Evolutionary conservation across 2,113 vertebrate genomes (phyloP).

Genomic region (Rhynchomys soricoides): DNA sequence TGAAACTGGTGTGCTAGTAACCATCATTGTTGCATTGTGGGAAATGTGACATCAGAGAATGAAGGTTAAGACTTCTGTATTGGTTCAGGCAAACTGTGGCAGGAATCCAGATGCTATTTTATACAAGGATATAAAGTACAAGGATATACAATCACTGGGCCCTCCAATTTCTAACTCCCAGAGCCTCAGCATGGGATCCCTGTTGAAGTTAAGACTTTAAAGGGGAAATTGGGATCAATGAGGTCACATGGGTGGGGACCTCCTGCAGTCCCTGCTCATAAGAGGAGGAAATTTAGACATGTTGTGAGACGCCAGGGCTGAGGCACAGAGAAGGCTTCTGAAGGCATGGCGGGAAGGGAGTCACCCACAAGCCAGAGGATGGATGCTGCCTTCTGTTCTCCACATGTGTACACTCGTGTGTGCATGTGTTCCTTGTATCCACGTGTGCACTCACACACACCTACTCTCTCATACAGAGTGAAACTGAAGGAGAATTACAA

Average conservation of each 20-base stretch:
- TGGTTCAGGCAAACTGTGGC: neutral
- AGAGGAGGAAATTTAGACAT: neutral
- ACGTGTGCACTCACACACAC: neutral
- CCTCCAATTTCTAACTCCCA: neutral
- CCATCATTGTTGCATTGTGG: neutral
- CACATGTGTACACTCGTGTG: neutral
- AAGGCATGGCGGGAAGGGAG: neutral
- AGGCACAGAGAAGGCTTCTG: neutral
- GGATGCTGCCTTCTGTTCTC: too few relatives aligned
- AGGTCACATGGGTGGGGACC: neutral
- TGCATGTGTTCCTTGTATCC: neutral
- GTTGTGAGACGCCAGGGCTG: neutral
- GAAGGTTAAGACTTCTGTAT: conserved; percentile 65
- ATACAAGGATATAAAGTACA: neutral
- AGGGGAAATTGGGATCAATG: neutral
- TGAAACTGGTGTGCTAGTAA: conserved; percentile 23
- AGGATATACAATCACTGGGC: neutral
- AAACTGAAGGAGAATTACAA: neutral
- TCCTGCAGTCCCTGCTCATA: neutral
- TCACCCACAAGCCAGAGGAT: neutral
- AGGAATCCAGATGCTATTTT: conserved; percentile 43
- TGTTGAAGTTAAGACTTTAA: neutral
- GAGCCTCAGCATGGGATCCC: neutral
- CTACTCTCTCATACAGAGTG: neutral
- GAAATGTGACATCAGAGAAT: conserved; percentile 43